Percentiles rank a stretch among this genome's conserved stretches.
These are phyloP conservation scores for Oreochromis tanganicae DNA, from an alignment of 2,113 vertebrate genomes.

Conservation along the genomic window DNA sequence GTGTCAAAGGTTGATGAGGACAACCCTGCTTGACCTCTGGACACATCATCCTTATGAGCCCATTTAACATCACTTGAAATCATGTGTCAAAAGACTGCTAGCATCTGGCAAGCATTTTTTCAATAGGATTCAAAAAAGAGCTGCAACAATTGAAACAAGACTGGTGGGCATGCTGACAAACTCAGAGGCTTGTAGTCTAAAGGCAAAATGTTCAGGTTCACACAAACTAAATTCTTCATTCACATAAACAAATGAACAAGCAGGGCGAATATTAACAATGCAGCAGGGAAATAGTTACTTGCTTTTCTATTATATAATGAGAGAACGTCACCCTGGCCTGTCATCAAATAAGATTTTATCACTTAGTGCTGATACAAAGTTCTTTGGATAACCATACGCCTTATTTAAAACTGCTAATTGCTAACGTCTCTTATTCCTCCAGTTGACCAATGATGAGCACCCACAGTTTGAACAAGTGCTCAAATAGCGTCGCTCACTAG, in stretches of 20 bases:
- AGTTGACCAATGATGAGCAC: background rate
- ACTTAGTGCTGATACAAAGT: background rate
- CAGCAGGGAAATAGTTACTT: background rate
- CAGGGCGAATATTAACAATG: background rate
- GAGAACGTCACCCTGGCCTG: background rate
- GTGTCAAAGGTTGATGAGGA: constrained; percentile 72
- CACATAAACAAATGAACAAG: background rate
- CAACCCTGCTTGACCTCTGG: constrained; percentile 64
- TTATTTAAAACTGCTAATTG: background rate
- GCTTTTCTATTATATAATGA: background rate
- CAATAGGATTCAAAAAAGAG: background rate
- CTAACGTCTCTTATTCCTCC: background rate
- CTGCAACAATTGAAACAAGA: constrained; percentile 4
- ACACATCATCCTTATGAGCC: constrained; percentile 56
- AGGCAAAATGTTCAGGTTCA: background rate
- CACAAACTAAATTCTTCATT: background rate
- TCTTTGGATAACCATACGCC: background rate
- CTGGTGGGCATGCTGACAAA: background rate
- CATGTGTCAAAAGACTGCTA: constrained; percentile 38
- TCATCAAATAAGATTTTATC: background rate
- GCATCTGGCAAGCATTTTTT: constrained; percentile 56
- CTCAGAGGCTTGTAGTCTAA: background rate
- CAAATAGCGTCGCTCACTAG: background rate
- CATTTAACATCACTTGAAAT: constrained; percentile 66
- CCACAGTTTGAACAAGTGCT: background rate